phyloP scores from a whole-genome alignment of 2,888 invertebrate genomes.

The Branchipolynoe longqiensis region DNA sequence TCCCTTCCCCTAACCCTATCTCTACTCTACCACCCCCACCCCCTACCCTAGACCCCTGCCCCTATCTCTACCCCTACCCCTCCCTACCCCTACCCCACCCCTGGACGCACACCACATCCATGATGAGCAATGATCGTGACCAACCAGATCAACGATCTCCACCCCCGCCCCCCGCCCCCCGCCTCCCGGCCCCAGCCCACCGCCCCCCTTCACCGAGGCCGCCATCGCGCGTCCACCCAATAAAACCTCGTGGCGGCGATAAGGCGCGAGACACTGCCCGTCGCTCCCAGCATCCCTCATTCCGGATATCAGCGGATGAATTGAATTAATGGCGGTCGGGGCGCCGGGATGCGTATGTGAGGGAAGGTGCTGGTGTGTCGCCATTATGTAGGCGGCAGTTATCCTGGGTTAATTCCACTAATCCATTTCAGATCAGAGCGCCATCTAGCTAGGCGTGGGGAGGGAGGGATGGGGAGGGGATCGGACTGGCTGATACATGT shows the following conservation, averaged over 20 bases:
- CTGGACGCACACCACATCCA: background rate
- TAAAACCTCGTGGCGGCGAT: conserved; percentile 28
- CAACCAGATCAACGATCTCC: conserved; percentile 18
- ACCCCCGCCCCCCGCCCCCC: conserved; percentile 12
- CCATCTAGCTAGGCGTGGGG: too few species aligned
- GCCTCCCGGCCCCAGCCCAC: background rate
- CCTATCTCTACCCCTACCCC: background rate
- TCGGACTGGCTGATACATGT: too few species aligned
- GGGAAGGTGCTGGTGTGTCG: background rate
- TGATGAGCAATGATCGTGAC: conserved; percentile 34
- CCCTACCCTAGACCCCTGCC: background rate
- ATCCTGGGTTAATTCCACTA: background rate
- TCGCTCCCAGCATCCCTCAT: conserved; percentile 21
- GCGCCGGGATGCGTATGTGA: background rate
- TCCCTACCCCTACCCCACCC: background rate
- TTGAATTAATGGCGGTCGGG: conserved; percentile 30
- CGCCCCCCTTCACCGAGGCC: too few species aligned
- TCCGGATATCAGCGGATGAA: conserved; percentile 42
- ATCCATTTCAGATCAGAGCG: background rate
- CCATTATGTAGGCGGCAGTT: background rate
- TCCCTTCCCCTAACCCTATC: too few species aligned
- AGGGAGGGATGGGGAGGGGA: too few species aligned
- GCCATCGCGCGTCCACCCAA: conserved; percentile 9
- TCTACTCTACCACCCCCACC: too few species aligned
- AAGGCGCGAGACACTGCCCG: conserved; percentile 40